Evolutionary conservation across 2,113 vertebrate species (phyloP).

Genomic region (Cyanistes caeruleus): DNA sequence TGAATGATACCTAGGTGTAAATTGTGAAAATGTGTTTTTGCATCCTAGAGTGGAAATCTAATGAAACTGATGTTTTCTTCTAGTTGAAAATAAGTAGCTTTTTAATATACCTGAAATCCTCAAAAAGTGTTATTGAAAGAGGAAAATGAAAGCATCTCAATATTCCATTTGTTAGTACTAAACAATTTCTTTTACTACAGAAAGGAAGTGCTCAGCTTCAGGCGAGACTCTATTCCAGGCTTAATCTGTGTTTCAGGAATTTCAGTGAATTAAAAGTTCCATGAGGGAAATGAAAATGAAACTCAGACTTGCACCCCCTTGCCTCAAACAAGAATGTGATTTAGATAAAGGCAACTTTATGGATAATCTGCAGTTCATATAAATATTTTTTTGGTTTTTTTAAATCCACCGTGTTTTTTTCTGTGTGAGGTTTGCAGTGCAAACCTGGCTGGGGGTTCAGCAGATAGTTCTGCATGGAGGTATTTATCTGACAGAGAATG

Average conservation of each 20-base stretch:
- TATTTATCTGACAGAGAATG: constrained; percentile 72
- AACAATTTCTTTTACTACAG: neutral
- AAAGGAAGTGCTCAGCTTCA: neutral
- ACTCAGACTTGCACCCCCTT: accelerated
- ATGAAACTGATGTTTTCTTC: neutral
- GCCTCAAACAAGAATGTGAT: neutral
- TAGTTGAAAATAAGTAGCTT: neutral
- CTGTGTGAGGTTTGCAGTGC: neutral
- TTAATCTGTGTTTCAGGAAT: neutral
- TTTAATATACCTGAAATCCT: neutral
- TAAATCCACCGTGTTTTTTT: neutral
- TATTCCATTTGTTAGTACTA: neutral
- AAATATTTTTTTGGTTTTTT: neutral
- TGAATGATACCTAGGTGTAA: neutral
- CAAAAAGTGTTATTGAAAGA: neutral
- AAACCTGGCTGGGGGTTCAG: constrained; percentile 72
- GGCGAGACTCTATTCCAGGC: neutral
- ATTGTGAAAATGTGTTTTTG: neutral
- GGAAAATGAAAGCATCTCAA: neutral
- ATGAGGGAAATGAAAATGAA: neutral
- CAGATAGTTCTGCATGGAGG: constrained; percentile 65
- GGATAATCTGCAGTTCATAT: neutral
- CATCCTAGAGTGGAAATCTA: neutral
- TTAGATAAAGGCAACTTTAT: neutral
- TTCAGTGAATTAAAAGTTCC: neutral